These are phyloP conservation scores for Luscinia luscinia DNA, from an alignment of 2,797 vertebrate species.

Conservation along the genomic window DNA sequence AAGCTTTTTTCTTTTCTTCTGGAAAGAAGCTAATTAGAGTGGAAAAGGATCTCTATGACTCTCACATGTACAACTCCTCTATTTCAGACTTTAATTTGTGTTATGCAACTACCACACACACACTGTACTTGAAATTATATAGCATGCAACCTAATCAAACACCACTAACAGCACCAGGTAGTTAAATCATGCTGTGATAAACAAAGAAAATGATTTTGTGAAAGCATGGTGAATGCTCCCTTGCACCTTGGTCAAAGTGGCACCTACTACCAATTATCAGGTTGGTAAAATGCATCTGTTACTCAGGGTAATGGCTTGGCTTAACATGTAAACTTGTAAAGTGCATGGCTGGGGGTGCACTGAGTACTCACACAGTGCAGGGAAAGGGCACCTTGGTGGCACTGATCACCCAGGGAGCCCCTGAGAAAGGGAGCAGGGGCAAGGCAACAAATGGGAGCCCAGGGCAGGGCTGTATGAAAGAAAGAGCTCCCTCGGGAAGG, in stretches of 20 bases:
- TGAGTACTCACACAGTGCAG: background rate
- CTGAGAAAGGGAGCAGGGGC: background rate
- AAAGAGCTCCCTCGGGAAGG: rapidly evolving
- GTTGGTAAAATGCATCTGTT: background rate
- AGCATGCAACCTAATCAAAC: constrained; percentile 23
- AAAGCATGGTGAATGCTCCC: background rate
- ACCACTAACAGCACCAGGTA: background rate
- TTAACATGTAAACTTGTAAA: background rate
- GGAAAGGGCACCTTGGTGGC: background rate
- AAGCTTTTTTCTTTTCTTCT: background rate
- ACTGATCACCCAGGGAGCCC: background rate
- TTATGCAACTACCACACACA: constrained; percentile 10
- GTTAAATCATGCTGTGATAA: constrained; percentile 38
- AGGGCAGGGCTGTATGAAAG: background rate
- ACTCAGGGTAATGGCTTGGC: background rate
- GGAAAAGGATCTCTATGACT: background rate
- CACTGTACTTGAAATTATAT: constrained; percentile 21
- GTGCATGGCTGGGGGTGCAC: background rate
- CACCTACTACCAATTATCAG: background rate
- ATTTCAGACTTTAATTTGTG: background rate
- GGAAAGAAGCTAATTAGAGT: constrained; percentile 31
- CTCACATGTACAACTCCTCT: background rate
- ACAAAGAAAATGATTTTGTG: background rate
- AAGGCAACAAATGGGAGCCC: background rate
- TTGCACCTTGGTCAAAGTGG: background rate